Evolutionary conservation across 2,113 vertebrate genomes (phyloP).

Genomic region (Baryphthengus martii): DNA sequence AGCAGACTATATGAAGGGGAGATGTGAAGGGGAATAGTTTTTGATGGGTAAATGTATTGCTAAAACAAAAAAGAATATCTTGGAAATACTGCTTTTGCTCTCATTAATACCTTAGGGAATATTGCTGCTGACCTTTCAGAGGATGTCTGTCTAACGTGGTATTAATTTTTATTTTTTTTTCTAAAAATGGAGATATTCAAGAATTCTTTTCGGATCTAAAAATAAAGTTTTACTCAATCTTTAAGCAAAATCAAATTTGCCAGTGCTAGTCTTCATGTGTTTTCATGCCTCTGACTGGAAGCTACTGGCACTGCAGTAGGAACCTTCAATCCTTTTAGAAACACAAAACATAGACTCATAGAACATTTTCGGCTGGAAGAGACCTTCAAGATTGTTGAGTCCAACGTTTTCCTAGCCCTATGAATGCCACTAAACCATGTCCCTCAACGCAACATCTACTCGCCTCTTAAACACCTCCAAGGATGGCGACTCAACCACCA

Average conservation of each 20-base stretch:
- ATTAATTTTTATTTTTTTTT: background rate
- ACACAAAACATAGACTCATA: no score
- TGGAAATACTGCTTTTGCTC: background rate
- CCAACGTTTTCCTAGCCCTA: no score
- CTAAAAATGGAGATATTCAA: background rate
- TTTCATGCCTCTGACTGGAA: background rate
- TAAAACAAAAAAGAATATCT: background rate
- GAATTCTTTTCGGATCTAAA: background rate
- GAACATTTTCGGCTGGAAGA: no score
- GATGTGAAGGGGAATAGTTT: background rate
- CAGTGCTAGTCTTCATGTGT: background rate
- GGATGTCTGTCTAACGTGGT: background rate
- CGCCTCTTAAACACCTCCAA: no score
- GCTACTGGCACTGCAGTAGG: background rate
- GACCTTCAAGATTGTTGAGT: no score
- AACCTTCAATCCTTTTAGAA: background rate
- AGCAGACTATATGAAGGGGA: background rate
- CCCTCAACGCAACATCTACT: no score
- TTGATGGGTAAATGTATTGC: background rate
- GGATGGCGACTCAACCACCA: no score
- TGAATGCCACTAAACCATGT: no score
- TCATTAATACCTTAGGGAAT: background rate
- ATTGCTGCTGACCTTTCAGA: background rate
- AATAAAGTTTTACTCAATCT: background rate
- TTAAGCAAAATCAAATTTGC: background rate